Base-by-base conservation (phyloP, 1,140 invertebrate species). In the Drosophila kohkoa region DNA sequence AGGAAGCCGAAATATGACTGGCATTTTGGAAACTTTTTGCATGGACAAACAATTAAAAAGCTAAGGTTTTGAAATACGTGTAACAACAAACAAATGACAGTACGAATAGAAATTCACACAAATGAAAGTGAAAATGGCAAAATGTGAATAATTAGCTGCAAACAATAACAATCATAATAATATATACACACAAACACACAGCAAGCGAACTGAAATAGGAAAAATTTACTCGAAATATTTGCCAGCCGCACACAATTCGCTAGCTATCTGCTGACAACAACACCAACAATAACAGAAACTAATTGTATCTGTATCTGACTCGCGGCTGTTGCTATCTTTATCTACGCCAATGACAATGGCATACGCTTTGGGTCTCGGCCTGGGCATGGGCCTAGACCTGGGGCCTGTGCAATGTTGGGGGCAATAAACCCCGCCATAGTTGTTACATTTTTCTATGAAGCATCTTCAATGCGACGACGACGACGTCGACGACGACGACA, bases 61-160 rank as follows among this genome's bases (percentile, higher is more conserved):
- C 62, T 45, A 65, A 65, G 63, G 78, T 81, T 82, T 79, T 74
- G 83, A 86, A 88, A 82, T 86, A 77, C 83, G 83, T 82, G 80
- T 82, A 88, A 79, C 83, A 74, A 88, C 75, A 79, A 77, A 88
- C 77, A 87, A 87, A 88, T 88, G 83, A 89, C 85, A 85, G 85
- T 78, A 73, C 71, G 75, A 88, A 71, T 89, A 73, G 75, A 79
- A 88, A 71, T 89, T 88, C 85, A 81, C 81, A 89, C 85, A 81
- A 89, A 88, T 70, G 85, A 88, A 88, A 88, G 85, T 88, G 85
- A 88, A 88, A 88, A 88, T 85, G 70, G 74, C 81, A 67, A 88
- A 88, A 89, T 89, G 86, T 88, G 86, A 88, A 88, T 88, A 88
- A 88, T 88, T 88, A 88, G 82, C 82, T 73, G 71, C 58, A 68